Base-by-base conservation (phyloP, 2,888 invertebrate genomes). In the Cataglyphis altisquamis region DNA sequence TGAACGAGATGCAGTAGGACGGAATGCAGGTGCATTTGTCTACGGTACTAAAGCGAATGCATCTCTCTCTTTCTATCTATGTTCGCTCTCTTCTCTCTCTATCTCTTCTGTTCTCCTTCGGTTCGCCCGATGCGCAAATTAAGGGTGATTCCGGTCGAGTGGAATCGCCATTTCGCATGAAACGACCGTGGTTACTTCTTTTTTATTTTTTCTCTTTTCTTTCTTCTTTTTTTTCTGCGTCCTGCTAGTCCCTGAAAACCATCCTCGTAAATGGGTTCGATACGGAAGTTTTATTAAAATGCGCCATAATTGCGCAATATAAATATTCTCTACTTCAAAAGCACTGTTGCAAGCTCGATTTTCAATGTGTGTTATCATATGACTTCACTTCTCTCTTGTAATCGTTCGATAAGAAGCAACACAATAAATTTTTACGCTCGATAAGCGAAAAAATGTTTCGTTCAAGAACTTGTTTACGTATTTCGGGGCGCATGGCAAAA, bases 21-120 rank as follows among this genome's bases (percentile, higher is more conserved):
- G 90, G 90, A 90, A 90, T 89, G 89, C 89, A 85, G 89, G 88
- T 89, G 90, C 89, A 90, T 89, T 89, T 90, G 90, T 90, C 89
- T 89, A 89, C 83, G 85, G 86, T 86, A 86, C 75, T 84, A 66
- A 67, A 77, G 83, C 80, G 86, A 89, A 81, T 86, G 62, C 83
- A 45, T 86, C 82, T 72, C 41, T 68, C 48, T 74, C 67, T 70
- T 60, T 77, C 77, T 82, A 83, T 82, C 86, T 83, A 0, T 36
- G 82, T 86, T 25, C n/a, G 21, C 32, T 55, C n/a, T n/a, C 25
- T 39, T 74, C 45, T 45, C 9, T 63, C 25, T 25, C 25, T 25
- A 67, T 82, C 84, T 82, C 66, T 74, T 68, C 66, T 60, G 41
- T 36, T 80, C 52, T 74, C 70, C 39, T 78, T 73, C 18, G 57